Evolutionary conservation across 2,888 invertebrate species (phyloP).

Genomic region (Eristalis arbustorum): DNA sequence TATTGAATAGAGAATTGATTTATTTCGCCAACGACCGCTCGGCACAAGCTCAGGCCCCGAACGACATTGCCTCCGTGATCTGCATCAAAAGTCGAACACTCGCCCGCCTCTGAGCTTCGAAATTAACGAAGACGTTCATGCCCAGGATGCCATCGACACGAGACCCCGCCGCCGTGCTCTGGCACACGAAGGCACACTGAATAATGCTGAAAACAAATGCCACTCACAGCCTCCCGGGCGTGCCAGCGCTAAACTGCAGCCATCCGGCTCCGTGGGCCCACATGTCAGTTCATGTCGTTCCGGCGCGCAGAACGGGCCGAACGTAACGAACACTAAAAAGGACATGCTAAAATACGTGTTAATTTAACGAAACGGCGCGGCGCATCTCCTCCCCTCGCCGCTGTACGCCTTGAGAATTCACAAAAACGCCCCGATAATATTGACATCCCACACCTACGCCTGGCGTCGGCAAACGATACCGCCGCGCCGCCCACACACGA

Average conservation of each 20-base stretch:
- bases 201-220: constrained; percentile 30
- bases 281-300: constrained; percentile 16
- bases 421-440: constrained; percentile 15
- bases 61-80: constrained; percentile 1
- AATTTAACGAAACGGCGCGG: constrained; percentile 44
- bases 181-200: constrained; percentile 4
- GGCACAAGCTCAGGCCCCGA: neutral
- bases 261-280: neutral
- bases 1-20: neutral
- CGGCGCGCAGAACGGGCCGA: neutral
- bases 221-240: neutral
- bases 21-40: neutral
- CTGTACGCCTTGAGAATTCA: constrained; percentile 37
- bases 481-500: neutral
- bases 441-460: neutral
- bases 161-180: neutral
- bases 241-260: neutral
- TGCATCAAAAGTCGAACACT: neutral
- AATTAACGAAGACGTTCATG: constrained; percentile 25
- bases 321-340: constrained; percentile 8
- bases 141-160: neutral
- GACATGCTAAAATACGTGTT: constrained; percentile 52
- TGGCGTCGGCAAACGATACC: neutral
- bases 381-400: neutral
- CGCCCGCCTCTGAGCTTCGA: constrained; percentile 10